Evolutionary conservation across 2,113 vertebrate genomes (phyloP).

Genomic region (Carassius auratus): DNA sequence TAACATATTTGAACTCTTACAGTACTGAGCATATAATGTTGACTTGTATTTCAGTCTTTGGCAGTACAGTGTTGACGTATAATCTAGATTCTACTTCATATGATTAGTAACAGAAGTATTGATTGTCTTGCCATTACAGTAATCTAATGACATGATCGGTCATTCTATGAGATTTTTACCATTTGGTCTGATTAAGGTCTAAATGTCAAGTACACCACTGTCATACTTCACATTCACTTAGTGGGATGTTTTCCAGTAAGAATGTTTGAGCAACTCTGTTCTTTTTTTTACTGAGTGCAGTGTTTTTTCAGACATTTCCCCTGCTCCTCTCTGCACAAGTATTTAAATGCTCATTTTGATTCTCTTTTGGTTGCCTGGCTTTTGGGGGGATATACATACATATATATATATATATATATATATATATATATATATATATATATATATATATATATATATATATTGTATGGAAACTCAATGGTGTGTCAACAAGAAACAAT

Average conservation of each 20-base stretch:
- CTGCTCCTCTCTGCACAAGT: neutral
- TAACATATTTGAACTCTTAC: no score
- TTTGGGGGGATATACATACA: neutral
- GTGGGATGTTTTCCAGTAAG: neutral
- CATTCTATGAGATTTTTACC: neutral
- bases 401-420: no score
- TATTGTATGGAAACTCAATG: conserved; percentile 65
- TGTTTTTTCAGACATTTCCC: neutral
- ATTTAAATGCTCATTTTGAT: conserved; percentile 39
- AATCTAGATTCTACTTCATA: neutral
- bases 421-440: no score
- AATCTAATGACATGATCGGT: neutral
- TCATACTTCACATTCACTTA: neutral
- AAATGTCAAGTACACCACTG: neutral
- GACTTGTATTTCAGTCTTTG: neutral
- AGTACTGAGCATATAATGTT: neutral
- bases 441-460: neutral
- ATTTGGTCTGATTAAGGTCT: neutral
- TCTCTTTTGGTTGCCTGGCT: conserved; percentile 32
- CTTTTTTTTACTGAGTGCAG: neutral
- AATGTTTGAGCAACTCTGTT: neutral
- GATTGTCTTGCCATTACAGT: neutral
- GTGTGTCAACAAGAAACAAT: conserved; percentile 71
- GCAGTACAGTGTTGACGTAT: neutral
- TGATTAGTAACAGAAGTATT: neutral